Percentiles rank a stretch among this genome's conserved stretches.
Evolutionary conservation across 1,140 invertebrate genomes (phyloP).

Genomic region (Nephila pilipes): DNA sequence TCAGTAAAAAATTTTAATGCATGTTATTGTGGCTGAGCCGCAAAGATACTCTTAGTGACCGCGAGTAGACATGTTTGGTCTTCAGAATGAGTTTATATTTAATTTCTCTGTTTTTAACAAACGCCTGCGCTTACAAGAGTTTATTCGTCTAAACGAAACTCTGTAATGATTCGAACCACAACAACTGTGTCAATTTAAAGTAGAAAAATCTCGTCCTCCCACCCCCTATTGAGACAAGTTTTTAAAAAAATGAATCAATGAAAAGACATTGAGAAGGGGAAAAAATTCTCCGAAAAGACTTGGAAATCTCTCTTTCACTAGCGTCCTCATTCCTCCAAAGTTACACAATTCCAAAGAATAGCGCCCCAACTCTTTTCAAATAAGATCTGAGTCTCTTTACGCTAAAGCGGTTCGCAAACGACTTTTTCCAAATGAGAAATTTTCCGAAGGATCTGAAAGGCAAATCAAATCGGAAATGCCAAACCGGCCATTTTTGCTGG

Average conservation of each 20-base stretch:
- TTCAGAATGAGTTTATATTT: too few species aligned
- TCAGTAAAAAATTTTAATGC: too few species aligned
- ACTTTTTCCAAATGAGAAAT: conserved; percentile 27
- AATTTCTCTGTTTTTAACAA: too few species aligned
- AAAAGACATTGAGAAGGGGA: not conserved
- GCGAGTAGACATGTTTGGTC: too few species aligned
- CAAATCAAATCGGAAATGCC: conserved; percentile 52
- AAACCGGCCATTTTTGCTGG: conserved; percentile 16
- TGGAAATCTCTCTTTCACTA: not conserved
- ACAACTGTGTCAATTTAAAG: too few species aligned
- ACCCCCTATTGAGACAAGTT: too few species aligned
- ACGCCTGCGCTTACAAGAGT: too few species aligned
- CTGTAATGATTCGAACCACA: too few species aligned
- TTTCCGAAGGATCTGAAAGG: conserved; percentile 36
- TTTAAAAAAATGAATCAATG: not conserved
- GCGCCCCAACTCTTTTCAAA: conserved; percentile 38
- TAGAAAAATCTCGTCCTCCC: too few species aligned
- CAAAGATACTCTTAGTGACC: too few species aligned
- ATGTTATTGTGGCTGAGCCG: too few species aligned
- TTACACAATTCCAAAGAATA: not conserved
- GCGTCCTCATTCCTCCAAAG: conserved; percentile 16
- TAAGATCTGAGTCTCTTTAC: conserved; percentile 27
- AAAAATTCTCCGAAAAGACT: not conserved
- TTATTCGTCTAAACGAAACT: too few species aligned
- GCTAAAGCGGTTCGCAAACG: conserved; percentile 45